phyloP scores from a whole-genome alignment of 2,888 invertebrate species.

The Coelinius sp. region DNA sequence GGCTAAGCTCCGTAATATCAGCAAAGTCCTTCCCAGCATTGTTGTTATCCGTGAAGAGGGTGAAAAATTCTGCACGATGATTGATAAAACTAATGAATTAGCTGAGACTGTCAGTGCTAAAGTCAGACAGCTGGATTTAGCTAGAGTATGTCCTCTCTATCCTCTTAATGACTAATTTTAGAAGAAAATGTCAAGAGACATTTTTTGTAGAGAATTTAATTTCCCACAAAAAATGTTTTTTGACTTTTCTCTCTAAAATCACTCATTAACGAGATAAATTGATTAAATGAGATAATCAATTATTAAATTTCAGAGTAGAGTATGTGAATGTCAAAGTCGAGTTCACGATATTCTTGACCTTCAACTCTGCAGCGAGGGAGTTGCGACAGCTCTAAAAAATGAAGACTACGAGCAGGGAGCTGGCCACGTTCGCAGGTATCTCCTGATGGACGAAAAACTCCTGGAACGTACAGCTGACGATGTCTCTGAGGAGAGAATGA shows the following conservation, averaged over 20 bases:
- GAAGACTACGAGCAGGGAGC: conserved; percentile 99
- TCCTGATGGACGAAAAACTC: conserved; percentile 91
- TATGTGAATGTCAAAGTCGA: conserved; percentile 93
- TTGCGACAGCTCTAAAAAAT: conserved; percentile 91
- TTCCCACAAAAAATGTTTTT: too few relatives aligned
- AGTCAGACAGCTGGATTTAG: conserved; percentile 93
- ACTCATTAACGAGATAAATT: background rate
- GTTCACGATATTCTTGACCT: conserved; percentile 96
- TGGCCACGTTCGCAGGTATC: conserved; percentile 93
- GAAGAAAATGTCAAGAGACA: too few relatives aligned
- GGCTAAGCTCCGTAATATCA: conserved; percentile 84
- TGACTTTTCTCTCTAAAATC: too few relatives aligned
- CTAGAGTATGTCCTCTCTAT: conserved; percentile 86
- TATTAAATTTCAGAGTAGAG: conserved; percentile 80
- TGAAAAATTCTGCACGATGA: conserved; percentile 86
- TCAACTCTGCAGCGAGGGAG: conserved; percentile 97
- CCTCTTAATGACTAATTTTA: too few relatives aligned
- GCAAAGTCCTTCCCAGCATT: conserved; percentile 86
- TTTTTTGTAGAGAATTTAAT: too few relatives aligned
- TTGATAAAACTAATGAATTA: conserved; percentile 87
- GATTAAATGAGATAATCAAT: background rate
- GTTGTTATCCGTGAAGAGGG: conserved; percentile 84
- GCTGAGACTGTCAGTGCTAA: conserved; percentile 96
- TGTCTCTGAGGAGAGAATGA: conserved; percentile 80
- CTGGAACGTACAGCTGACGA: conserved; percentile 84